Evolutionary conservation across 30 jellyfish, hydroid and myxozoan genomes (phyloP), one percentile per base, ranked within the genome.

Genomic region (Chrysaora quinquecirrha): DNA sequence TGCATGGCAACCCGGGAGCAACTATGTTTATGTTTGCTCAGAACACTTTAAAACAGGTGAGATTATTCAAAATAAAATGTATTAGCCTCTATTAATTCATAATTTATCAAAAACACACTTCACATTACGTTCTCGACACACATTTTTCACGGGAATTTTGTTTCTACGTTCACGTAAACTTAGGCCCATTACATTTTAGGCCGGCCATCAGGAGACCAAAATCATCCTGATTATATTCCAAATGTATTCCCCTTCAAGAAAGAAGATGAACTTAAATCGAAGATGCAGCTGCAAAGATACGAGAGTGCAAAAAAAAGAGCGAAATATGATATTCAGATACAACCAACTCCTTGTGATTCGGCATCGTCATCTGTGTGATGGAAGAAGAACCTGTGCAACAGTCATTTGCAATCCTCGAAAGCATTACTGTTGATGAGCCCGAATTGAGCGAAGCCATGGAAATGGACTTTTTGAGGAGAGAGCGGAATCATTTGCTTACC

Each of bases 21-120:
- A 76, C 54, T 38, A 56, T 54, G 80, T 76, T 58, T 76, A 76
- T 31, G 71, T 76, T 0, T 73, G 85, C 85, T 73, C 85, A 0
- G 85, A 73, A 73, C 35, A 73, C 2, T 73, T 73, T 20, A 19
- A 0, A 70, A 0, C 82, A 43, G 85, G 74, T 49, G 20, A 64
- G 47, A 28, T 10, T 1, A 12, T 64, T 64, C 47, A 27, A 12
- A n/a, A n/a, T n/a, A n/a, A 14, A 33, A 30, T 33, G 29, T 67
- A 29, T 6, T 30, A 3, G 47, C 30, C 30, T 30, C 65, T 33
- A 7, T 69, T n/a, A n/a, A n/a, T n/a, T n/a, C n/a, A n/a, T n/a
- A n/a, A n/a, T n/a, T n/a, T n/a, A n/a, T n/a, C n/a, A n/a, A n/a
- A n/a, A n/a, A n/a, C n/a, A n/a, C n/a, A n/a, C n/a, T n/a, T n/a